Percentiles rank a stretch among this genome's conserved stretches.
These are phyloP conservation scores for Chiloscyllium punctatum DNA, from an alignment of 2,797 vertebrate species.

Conservation along the genomic window DNA sequence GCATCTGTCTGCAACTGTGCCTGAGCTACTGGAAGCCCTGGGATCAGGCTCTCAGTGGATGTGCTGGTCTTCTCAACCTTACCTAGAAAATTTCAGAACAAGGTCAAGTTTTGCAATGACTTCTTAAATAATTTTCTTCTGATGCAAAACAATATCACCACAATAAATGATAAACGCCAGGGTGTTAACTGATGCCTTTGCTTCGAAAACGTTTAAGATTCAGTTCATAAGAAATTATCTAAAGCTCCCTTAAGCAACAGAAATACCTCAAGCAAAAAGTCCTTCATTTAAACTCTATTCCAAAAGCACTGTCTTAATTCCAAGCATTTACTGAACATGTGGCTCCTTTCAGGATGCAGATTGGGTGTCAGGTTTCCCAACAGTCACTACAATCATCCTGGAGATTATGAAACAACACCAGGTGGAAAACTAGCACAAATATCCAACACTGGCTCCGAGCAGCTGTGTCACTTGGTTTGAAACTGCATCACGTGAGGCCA, in stretches of 20 bases:
- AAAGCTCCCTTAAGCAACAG: not conserved
- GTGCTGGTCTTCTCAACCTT: conserved; percentile 69
- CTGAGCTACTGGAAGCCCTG: conserved; percentile 61
- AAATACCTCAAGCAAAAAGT: not conserved
- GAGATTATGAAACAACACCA: not conserved
- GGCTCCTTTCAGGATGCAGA: not conserved
- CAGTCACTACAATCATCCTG: not conserved
- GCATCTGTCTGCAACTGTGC: conserved; percentile 54
- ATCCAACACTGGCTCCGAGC: not conserved
- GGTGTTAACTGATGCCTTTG: not conserved
- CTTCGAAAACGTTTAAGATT: not conserved
- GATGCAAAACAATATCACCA: not conserved
- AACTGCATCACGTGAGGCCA: not conserved
- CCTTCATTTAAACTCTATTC: too few species aligned
- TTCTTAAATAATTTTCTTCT: not conserved
- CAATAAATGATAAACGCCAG: not conserved
- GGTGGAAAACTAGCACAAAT: not conserved
- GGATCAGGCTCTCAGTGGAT: conserved; percentile 75
- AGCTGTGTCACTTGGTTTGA: not conserved
- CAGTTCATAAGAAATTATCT: not conserved
- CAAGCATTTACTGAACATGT: not conserved
- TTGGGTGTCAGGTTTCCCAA: not conserved
- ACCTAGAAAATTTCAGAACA: conserved; percentile 50
- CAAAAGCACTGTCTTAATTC: not conserved
- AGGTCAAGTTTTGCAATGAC: not conserved